Percentiles rank a stretch among this genome's conserved stretches.
Evolutionary conservation across 2,888 invertebrate genomes (phyloP).

Genomic region (Eurytoma californica): DNA sequence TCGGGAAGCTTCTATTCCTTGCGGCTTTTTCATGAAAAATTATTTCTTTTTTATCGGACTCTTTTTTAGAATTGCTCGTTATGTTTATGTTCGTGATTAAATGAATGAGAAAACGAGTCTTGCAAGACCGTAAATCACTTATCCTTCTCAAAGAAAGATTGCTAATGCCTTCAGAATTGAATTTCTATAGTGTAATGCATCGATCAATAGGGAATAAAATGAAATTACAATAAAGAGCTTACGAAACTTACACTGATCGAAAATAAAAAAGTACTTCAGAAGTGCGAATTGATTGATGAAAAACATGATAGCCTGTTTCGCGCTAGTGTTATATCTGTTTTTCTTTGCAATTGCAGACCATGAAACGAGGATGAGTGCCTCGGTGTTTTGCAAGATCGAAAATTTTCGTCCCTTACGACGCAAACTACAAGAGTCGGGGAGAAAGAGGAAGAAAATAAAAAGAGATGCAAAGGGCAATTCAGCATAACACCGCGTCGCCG

Average conservation of each 20-base stretch:
- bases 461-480: not conserved
- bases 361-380: constrained; percentile 51
- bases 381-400: constrained; percentile 43
- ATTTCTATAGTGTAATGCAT: too few species aligned
- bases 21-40: too few species aligned
- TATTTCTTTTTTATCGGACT: too few species aligned
- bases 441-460: constrained; percentile 20
- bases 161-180: too few species aligned
- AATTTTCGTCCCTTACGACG: not conserved
- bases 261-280: constrained; percentile 8
- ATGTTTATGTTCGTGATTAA: too few species aligned
- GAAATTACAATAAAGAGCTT: too few species aligned
- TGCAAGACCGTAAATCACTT: too few species aligned
- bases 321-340: constrained; percentile 37
- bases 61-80: too few species aligned
- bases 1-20: too few species aligned
- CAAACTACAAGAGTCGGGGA: not conserved
- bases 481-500: constrained; percentile 4
- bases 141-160: too few species aligned
- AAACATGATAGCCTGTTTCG: constrained; percentile 43
- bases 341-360: constrained; percentile 52
- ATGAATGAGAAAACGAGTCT: too few species aligned
- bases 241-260: not conserved
- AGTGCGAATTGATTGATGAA: constrained; percentile 49
- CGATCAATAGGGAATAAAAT: too few species aligned